Evolutionary conservation across 92 coral and sea anemone species (phyloP), one percentile per base, ranked within the genome.

Genomic region (Zoanthus sansibaricus): DNA sequence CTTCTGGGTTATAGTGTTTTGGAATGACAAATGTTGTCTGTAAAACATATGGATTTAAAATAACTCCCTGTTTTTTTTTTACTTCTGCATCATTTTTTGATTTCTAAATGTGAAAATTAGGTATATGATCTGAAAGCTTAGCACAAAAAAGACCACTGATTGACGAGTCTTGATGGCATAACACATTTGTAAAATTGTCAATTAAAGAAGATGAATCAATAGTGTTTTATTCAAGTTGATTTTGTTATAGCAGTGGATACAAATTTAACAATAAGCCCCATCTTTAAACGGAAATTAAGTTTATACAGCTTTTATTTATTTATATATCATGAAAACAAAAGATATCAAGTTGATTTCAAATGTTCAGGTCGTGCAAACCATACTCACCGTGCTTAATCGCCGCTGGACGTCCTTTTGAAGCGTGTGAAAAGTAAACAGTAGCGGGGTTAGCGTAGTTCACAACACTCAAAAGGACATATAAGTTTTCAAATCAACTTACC

Each of bases 201-300:
- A 74, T 74, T 48, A 74, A 33, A 59, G 59, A 46, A 71, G 76
- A 71, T 16, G 76, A n/a, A n/a, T n/a, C n/a, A 71, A 71, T 71
- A 18, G 76, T 71, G 76, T 71, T 20, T 71, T 33, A 71, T 42
- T 71, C 76, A 32, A 42, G 48, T 71, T 71, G 75, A 49, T 56
- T 58, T 86, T 1, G 64, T n/a, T n/a, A 56, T 49, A 88, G 82
- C 6, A 82, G 33, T 9, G 91, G 91, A 45, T n/a, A 33, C 6
- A 87, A 42, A 30, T n/a, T 12, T 21, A 59, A 66, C 6, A 56
- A 48, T 71, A 88, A 6, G 75, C 13, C n/a, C 30, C 37, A 75
- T 88, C 83, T 9, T 82, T 6, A 30, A 82, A 88, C 30, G 73
- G 83, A 46, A n/a, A n/a, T n/a, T n/a, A n/a, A n/a, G n/a, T n/a